phyloP scores from a whole-genome alignment of 1,140 invertebrate genomes.

The Bombus turneri region DNA sequence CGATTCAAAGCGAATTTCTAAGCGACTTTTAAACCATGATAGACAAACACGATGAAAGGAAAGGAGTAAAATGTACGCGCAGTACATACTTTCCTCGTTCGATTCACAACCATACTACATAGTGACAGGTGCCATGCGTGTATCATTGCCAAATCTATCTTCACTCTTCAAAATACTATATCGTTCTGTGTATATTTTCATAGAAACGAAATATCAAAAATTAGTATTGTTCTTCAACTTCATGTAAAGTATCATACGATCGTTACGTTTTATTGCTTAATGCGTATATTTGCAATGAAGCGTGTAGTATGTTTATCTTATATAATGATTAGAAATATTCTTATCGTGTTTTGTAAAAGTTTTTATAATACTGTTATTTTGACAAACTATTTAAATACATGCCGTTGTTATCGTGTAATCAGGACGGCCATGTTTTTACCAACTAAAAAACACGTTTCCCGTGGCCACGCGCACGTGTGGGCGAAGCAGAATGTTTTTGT shows the following conservation, averaged over 20 bases:
- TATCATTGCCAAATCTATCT: conserved; percentile 33
- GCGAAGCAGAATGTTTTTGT: conserved; percentile 50
- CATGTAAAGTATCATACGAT: not conserved
- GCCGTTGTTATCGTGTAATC: conserved; percentile 38
- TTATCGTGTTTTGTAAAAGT: conserved; percentile 36
- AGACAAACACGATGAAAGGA: not conserved
- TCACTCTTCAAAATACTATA: not conserved
- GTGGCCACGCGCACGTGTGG: conserved; percentile 44
- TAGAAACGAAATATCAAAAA: not conserved
- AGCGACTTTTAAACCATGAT: not conserved
- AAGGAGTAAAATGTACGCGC: not conserved
- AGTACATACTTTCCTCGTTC: conserved; percentile 4
- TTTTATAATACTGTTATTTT: conserved; percentile 33
- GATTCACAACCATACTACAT: conserved; percentile 4
- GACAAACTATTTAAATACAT: conserved; percentile 29
- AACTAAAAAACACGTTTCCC: conserved; percentile 47
- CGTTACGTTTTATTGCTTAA: not conserved
- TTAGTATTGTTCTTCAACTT: not conserved
- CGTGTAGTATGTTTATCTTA: not conserved
- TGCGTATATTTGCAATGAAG: not conserved
- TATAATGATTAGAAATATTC: conserved; percentile 21
- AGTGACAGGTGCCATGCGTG: conserved; percentile 44
- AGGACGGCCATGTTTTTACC: conserved; percentile 34
- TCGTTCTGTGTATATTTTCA: conserved; percentile 18
- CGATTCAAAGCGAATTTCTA: not conserved